Base-by-base conservation (phyloP, 2,888 invertebrate genomes). In the Minunthozetes semirufus region DNA sequence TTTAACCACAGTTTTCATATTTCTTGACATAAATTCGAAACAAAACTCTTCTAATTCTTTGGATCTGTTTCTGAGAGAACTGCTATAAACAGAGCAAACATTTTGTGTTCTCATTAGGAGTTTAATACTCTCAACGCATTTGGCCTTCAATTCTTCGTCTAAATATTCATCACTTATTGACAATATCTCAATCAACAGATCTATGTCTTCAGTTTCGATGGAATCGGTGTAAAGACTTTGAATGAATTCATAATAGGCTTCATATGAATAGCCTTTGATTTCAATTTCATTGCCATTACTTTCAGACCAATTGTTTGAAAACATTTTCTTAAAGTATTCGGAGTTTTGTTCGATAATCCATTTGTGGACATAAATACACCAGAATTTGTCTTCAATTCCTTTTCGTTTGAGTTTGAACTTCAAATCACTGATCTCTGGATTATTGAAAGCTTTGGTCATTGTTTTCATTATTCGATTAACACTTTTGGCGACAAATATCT, bases 241-340 rank as follows among this genome's bases (percentile, higher is more conserved):
- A 61, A 61, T 61, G 61, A 27, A 61, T 25, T 27, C 15, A 29
- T 29, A 61, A 61, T 61, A 61, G 29, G 29, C 61, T 29, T 61
- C 29, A 29, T 27, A 61, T 61, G 61, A 29, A 27, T 29, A 61
- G 29, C 22, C 61, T 27, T 19, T 61, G 13, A 61, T 61, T 17
- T 22, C 11, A 1, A 61, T 22, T 29, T 61, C 61, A 27, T 61
- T 61, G 3, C 27, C 1, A 8, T 61, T 1, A 17, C 27, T 61
- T 29, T 61, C 61, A 13, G 61, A 61, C 61, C 61, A 61, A 13
- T 15, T 25, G 4, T 61, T 61, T 1, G 61, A 1, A 13, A 61
- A 61, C 29, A 61, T 29, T 61, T 9, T 29, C 29, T 61, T 1
- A 17, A 61, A 61, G 11, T 61, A 27, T 27, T 27, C 27, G 4